phyloP scores from a whole-genome alignment of 1,140 invertebrate genomes.

The Caenorhabditis inopinata region DNA sequence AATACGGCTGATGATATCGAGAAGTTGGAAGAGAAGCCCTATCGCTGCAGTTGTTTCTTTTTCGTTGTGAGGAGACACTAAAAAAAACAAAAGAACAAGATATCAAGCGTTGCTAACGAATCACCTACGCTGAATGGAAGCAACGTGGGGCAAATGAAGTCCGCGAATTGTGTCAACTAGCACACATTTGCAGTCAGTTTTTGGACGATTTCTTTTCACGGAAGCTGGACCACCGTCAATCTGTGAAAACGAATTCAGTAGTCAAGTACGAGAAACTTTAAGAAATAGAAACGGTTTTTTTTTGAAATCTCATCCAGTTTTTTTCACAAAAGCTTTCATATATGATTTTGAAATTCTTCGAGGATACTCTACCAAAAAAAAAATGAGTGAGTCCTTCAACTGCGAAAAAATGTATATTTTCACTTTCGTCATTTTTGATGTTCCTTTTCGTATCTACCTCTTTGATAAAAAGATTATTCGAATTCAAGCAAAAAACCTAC shows the following conservation, averaged over 20 bases:
- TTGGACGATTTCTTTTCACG: not conserved
- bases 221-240: constrained; percentile 1
- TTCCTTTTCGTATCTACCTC: no score
- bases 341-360: no score
- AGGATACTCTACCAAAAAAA: no score
- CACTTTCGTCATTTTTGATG: no score
- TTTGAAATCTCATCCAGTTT: no score
- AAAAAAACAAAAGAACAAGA: not conserved
- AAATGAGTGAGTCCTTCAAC: no score
- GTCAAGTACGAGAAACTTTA: no score
- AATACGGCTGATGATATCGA: constrained; percentile 42
- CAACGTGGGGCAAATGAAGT: not conserved
- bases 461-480: no score
- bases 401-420: no score
- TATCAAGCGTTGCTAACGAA: not conserved
- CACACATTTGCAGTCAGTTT: constrained; percentile 3
- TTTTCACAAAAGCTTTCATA: no score
- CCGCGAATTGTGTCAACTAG: constrained; percentile 22
- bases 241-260: not conserved
- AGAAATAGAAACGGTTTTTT: no score
- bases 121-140: not conserved
- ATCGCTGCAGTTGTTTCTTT: constrained; percentile 52
- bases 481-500: no score
- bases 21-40: constrained; percentile 50
- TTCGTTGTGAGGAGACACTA: constrained; percentile 51